Conservation (phyloP, 2,888 invertebrate species). For the Plebejus melissa region DNA sequence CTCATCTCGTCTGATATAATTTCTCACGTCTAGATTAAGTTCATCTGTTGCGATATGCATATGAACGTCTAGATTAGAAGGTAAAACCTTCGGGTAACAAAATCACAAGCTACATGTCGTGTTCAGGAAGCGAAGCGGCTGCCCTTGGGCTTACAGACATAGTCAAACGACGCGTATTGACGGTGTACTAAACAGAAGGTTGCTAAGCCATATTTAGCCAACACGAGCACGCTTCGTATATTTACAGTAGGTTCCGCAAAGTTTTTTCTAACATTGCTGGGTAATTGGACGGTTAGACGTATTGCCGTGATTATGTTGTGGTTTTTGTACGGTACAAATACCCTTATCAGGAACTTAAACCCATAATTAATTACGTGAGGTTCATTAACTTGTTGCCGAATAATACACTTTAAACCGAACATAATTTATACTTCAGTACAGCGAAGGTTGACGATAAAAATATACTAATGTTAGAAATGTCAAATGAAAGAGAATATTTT, state of each 20-base stretch:
- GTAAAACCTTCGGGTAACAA: slow-evolving; percentile 33
- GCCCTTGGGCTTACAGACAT: slow-evolving; percentile 57
- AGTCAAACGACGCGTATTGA: slow-evolving; percentile 44
- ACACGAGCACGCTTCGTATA: slow-evolving; percentile 28
- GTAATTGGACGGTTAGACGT: slow-evolving; percentile 19
- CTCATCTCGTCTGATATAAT: not conserved
- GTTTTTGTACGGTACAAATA: not conserved
- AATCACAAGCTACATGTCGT: slow-evolving; percentile 47
- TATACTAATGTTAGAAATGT: not conserved
- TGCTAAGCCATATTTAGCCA: slow-evolving; percentile 37
- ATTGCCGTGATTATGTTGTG: slow-evolving; percentile 11
- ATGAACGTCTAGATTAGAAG: slow-evolving; percentile 33
- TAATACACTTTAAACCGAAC: not conserved
- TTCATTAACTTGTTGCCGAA: slow-evolving; percentile 10
- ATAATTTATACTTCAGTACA: not conserved
- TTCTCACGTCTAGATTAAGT: not conserved
- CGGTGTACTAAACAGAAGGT: slow-evolving; percentile 47
- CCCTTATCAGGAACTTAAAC: slow-evolving; percentile 11
- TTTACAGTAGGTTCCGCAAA: slow-evolving; percentile 35
- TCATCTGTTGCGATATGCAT: slow-evolving; percentile 12
- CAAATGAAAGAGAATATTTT: not conserved
- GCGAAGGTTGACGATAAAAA: not conserved
- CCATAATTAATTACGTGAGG: not conserved
- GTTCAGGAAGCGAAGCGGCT: slow-evolving; percentile 66
- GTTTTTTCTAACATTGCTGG: slow-evolving; percentile 29